Evolutionary conservation across 92 coral and sea anemone species (phyloP).

Genomic region (Paramuricea clavata): DNA sequence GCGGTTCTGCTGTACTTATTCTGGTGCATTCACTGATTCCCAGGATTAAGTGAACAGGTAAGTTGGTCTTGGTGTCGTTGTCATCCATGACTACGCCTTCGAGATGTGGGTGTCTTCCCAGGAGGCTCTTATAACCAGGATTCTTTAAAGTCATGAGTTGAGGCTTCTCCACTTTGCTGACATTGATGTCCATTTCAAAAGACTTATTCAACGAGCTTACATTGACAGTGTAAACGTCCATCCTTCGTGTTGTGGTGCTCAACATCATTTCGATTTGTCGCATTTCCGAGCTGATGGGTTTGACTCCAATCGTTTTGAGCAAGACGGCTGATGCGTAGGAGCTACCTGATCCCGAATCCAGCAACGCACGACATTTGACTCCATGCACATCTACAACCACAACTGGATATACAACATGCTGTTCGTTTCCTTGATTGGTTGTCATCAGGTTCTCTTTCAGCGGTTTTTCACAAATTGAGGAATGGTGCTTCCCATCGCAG

Average conservation of each 20-base stretch:
- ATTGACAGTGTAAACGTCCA: constrained; percentile 50
- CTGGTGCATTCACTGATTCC: constrained; percentile 43
- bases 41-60: constrained; percentile 53
- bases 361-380: constrained; percentile 37
- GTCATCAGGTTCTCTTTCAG: constrained; percentile 24
- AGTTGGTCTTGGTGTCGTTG: constrained; percentile 29
- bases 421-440: constrained; percentile 27
- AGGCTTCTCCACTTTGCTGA: constrained; percentile 51
- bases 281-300: constrained; percentile 43
- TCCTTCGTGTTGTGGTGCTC: constrained; percentile 30
- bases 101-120: no score
- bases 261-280: constrained; percentile 53
- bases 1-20: constrained; percentile 52
- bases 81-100: no score
- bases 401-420: constrained; percentile 50
- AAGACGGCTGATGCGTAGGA: constrained; percentile 43
- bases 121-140: constrained; percentile 54
- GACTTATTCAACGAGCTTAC: constrained; percentile 25
- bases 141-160: constrained; percentile 47
- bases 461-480: constrained; percentile 46
- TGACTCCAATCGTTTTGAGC: constrained; percentile 27
- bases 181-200: constrained; percentile 45
- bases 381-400: constrained; percentile 55
- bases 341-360: background rate
- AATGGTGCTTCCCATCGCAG: background rate